Percentiles rank a stretch among this genome's conserved stretches.
These are phyloP conservation scores for Sycophila sp. DNA, from an alignment of 1,140 invertebrate species.

Conservation along the genomic window DNA sequence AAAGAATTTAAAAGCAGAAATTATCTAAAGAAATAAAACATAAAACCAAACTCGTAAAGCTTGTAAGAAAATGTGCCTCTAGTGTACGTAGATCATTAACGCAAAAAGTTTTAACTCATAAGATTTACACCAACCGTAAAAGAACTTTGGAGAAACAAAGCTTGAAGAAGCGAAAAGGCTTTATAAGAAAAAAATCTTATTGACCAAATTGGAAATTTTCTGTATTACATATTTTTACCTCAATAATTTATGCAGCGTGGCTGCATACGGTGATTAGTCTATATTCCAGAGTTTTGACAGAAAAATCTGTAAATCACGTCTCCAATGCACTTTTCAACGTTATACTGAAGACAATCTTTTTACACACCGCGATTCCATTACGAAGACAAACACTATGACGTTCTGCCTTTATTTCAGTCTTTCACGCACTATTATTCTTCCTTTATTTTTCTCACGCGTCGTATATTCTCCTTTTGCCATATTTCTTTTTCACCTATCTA, in stretches of 20 bases:
- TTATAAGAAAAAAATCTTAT: neutral
- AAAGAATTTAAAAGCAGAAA: neutral
- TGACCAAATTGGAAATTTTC: neutral
- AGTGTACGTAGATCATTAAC: constrained; percentile 11
- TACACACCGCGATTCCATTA: too few relatives aligned
- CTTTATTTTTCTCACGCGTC: neutral
- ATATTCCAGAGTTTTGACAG: too few relatives aligned
- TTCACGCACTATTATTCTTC: constrained; percentile 15
- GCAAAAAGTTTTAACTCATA: constrained; percentile 3
- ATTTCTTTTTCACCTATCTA: neutral
- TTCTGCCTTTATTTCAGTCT: constrained; percentile 18
- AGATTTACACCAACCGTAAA: constrained; percentile 12
- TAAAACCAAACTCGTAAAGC: neutral
- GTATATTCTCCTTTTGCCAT: neutral
- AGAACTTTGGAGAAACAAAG: neutral
- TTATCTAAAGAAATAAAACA: constrained; percentile 1
- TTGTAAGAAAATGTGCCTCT: neutral
- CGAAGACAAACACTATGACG: neutral
- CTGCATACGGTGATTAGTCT: too few relatives aligned
- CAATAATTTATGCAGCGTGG: too few relatives aligned
- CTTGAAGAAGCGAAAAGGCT: neutral
- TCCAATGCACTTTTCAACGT: too few relatives aligned
- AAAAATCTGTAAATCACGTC: too few relatives aligned
- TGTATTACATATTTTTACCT: neutral
- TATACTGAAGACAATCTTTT: too few relatives aligned